These are phyloP conservation scores for Ophion obscuratus DNA, from an alignment of 2,888 invertebrate genomes.

Conservation along the genomic window DNA sequence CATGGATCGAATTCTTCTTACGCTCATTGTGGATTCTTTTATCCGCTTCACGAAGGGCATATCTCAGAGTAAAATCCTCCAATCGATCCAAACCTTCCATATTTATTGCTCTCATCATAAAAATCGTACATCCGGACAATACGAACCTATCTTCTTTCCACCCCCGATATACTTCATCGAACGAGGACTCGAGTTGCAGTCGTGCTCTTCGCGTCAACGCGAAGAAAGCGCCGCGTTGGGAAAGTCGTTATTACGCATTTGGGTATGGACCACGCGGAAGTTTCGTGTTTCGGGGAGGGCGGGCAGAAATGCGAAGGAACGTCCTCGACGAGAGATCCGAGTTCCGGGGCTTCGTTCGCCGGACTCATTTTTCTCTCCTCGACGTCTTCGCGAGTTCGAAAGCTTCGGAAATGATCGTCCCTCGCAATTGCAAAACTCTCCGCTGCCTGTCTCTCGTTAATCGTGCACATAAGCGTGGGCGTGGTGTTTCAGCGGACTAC, in stretches of 20 bases:
- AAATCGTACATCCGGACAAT: slow-evolving; percentile 54
- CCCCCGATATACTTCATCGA: slow-evolving; percentile 27
- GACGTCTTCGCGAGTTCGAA: slow-evolving; percentile 17
- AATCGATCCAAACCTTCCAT: slow-evolving; percentile 22
- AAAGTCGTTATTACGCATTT: slow-evolving; percentile 70
- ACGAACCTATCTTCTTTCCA: slow-evolving; percentile 36
- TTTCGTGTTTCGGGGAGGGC: slow-evolving; percentile 77
- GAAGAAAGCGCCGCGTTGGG: slow-evolving; percentile 42
- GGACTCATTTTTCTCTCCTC: slow-evolving; percentile 52
- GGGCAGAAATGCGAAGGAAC: slow-evolving; percentile 60
- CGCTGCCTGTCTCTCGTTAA: slow-evolving; percentile 44
- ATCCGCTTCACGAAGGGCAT: slow-evolving; percentile 3
- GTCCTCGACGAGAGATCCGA: slow-evolving; percentile 58
- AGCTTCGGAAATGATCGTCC: slow-evolving; percentile 2
- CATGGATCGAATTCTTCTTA: slow-evolving; percentile 29
- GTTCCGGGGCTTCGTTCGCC: slow-evolving; percentile 54
- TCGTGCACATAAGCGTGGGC: slow-evolving; percentile 51
- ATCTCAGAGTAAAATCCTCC: slow-evolving; percentile 25
- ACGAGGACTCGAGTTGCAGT: slow-evolving; percentile 13
- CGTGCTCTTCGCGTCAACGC: not conserved
- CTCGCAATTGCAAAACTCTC: slow-evolving; percentile 53
- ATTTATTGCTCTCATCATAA: slow-evolving; percentile 30
- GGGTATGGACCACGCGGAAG: slow-evolving; percentile 75
- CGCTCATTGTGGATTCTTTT: slow-evolving; percentile 35
- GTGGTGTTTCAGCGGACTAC: slow-evolving; percentile 34